Percentiles rank a stretch among this genome's conserved stretches.
Conservation (phyloP, 2,888 invertebrate species). For the Seira musarum region DNA sequence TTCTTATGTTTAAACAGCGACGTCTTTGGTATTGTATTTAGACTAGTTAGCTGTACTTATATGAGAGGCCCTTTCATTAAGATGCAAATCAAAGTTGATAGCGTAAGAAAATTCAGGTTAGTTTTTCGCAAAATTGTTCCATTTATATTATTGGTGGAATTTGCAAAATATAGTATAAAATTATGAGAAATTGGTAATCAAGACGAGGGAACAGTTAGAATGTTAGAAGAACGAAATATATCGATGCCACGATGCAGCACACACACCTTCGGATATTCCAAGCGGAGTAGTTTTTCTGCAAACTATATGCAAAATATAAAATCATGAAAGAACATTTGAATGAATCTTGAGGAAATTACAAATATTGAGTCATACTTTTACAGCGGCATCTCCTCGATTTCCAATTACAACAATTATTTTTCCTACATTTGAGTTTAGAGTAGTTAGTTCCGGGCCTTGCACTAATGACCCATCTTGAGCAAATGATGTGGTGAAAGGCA, state of each 20-base stretch:
- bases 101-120: neutral
- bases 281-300: slow-evolving; percentile 86
- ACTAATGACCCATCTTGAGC: slow-evolving; percentile 78
- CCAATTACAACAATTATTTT: slow-evolving; percentile 86
- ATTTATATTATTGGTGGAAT: neutral
- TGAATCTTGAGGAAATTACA: neutral
- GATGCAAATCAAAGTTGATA: neutral
- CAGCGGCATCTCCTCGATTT: slow-evolving; percentile 81
- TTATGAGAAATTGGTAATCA: slow-evolving; percentile 37
- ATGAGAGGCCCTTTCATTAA: neutral
- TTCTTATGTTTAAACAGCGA: no score
- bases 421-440: slow-evolving; percentile 77
- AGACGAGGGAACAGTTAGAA: slow-evolving; percentile 73
- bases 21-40: neutral
- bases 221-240: slow-evolving; percentile 76
- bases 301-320: slow-evolving; percentile 78
- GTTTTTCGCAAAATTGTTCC: no score
- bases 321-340: slow-evolving; percentile 56
- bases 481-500: slow-evolving; percentile 88
- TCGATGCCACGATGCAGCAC: slow-evolving; percentile 90
- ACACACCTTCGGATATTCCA: slow-evolving; percentile 85
- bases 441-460: slow-evolving; percentile 76
- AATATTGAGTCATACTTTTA: slow-evolving; percentile 71
- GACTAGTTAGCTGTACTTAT: no score
- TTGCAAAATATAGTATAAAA: neutral